Conservation (phyloP, 2,888 invertebrate species). For the Tetragnatha montana region DNA sequence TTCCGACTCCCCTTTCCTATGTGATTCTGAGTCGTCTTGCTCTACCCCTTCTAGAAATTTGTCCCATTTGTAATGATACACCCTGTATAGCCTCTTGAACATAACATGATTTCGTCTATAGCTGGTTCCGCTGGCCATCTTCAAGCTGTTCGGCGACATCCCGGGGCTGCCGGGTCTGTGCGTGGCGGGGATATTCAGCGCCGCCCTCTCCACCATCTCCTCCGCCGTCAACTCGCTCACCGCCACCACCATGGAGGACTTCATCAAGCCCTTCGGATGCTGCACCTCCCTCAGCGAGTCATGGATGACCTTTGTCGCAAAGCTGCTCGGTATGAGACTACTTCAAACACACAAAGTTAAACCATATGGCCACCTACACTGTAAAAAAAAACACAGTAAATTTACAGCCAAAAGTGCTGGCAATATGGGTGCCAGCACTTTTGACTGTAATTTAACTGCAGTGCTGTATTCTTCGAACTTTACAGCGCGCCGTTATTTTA, state of each 20-base stretch:
- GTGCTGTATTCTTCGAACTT: no score
- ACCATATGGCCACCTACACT: background rate
- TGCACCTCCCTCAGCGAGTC: constrained; percentile 51
- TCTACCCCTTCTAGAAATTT: no score
- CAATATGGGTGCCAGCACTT: no score
- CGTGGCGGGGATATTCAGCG: constrained; percentile 66
- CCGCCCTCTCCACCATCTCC: constrained; percentile 60
- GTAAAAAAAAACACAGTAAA: no score
- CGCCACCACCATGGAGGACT: constrained; percentile 66
- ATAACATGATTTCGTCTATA: no score
- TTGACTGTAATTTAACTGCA: no score
- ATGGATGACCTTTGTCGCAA: constrained; percentile 60
- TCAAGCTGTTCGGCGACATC: constrained; percentile 38
- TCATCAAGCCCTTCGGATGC: constrained; percentile 63
- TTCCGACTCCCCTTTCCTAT: background rate
- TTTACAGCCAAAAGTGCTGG: no score
- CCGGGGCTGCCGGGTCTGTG: constrained; percentile 63
- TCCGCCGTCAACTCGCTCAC: constrained; percentile 68
- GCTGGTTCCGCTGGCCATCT: constrained; percentile 57
- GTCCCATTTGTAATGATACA: no score
- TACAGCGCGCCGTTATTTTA: no score
- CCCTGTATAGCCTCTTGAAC: no score
- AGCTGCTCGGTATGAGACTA: constrained; percentile 58
- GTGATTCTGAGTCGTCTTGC: background rate
- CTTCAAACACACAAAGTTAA: no score